Conservation (phyloP, 2,888 invertebrate species). For the Uropetala carovei region DNA sequence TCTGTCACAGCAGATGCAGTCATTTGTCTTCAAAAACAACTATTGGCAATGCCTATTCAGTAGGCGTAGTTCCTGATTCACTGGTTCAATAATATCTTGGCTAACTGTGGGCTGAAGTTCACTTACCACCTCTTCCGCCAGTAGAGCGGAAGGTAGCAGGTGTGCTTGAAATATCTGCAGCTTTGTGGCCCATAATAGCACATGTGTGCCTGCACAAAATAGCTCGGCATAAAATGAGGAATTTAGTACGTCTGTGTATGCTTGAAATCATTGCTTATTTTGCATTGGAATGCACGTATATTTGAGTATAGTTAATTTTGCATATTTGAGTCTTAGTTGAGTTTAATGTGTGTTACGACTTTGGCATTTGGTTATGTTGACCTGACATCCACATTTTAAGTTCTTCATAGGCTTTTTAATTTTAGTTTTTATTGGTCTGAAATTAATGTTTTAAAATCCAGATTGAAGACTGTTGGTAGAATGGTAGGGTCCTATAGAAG, state of each 20-base stretch:
- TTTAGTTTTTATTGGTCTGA: too few relatives aligned
- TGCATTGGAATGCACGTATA: neutral
- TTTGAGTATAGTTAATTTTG: neutral
- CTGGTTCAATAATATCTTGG: neutral
- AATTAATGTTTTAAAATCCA: too few relatives aligned
- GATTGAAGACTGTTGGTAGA: too few relatives aligned
- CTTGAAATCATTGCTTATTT: neutral
- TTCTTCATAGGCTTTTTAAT: too few relatives aligned
- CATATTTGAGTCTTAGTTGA: neutral
- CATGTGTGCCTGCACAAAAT: neutral
- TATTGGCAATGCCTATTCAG: constrained; percentile 24
- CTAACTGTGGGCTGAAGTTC: constrained; percentile 29
- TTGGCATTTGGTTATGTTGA: neutral
- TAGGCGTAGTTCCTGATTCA: constrained; percentile 8
- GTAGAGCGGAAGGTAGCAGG: constrained; percentile 29
- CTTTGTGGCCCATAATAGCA: neutral
- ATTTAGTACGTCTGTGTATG: neutral
- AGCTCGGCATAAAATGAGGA: neutral
- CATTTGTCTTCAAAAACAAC: constrained; percentile 8
- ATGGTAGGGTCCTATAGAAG: too few relatives aligned
- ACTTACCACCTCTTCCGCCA: neutral
- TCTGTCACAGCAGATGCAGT: constrained; percentile 14
- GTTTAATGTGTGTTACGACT: neutral
- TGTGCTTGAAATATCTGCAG: constrained; percentile 25
- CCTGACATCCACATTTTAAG: too few relatives aligned